Evolutionary conservation across 92 coral and sea anemone species (phyloP).

Genomic region (Galaxea fascicularis): DNA sequence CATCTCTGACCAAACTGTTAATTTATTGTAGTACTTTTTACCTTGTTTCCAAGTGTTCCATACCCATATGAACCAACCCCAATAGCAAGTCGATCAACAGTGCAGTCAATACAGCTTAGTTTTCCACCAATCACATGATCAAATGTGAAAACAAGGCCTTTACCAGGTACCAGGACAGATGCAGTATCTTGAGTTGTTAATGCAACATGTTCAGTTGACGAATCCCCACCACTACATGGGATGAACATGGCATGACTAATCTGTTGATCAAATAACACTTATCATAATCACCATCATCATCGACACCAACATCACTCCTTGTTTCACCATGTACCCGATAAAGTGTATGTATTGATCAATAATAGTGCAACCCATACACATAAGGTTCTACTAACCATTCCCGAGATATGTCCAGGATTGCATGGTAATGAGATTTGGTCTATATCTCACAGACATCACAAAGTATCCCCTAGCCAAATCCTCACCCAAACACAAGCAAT

Average conservation of each 20-base stretch:
- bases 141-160: conserved; percentile 44
- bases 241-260: conserved; percentile 67
- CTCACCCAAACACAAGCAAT: no score
- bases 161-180: conserved; percentile 64
- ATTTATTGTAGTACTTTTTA: not conserved
- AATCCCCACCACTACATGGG: conserved; percentile 11
- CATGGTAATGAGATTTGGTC: no score
- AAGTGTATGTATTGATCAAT: no score
- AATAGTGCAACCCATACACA: no score
- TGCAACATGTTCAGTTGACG: conserved; percentile 55
- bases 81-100: conserved; percentile 72
- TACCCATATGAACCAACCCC: conserved; percentile 94
- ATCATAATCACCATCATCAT: not conserved
- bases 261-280: conserved; percentile 25
- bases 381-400: no score
- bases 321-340: no score
- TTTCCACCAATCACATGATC: conserved; percentile 93
- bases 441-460: no score
- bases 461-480: no score
- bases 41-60: conserved; percentile 89
- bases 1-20: no score
- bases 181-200: conserved; percentile 80
- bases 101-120: conserved; percentile 83
- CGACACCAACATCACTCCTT: no score
- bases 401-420: no score